These are phyloP conservation scores for Ctenoplectra terminalis DNA, from an alignment of 1,140 invertebrate genomes.

Conservation along the genomic window DNA sequence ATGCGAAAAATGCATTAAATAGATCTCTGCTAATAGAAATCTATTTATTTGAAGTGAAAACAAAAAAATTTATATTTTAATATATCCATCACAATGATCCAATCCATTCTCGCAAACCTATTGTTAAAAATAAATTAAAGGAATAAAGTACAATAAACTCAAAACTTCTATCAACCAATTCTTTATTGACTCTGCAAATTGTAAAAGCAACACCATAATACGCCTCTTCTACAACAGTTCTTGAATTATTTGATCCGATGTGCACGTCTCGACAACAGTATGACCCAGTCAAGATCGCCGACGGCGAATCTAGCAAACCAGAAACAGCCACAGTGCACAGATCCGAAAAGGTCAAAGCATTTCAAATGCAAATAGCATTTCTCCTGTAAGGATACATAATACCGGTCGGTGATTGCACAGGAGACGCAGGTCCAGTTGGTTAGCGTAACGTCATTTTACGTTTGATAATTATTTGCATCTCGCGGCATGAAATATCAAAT, in stretches of 20 bases:
- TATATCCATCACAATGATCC: no score
- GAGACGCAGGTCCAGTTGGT: conserved; percentile 18
- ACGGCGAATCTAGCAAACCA: conserved; percentile 20
- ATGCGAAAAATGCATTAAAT: no score
- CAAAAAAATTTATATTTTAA: no score
- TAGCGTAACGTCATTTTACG: conserved; percentile 31
- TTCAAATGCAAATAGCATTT: conserved; percentile 71
- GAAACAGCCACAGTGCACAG: conserved; percentile 6
- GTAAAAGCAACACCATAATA: not conserved
- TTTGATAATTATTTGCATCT: conserved; percentile 57
- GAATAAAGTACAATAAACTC: no score
- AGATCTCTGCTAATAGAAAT: no score
- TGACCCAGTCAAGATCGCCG: conserved; percentile 43
- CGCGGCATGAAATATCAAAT: conserved; percentile 39
- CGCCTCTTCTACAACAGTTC: not conserved
- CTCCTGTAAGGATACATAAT: conserved; percentile 48
- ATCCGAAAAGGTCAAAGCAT: conserved; percentile 68
- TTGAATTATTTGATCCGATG: not conserved
- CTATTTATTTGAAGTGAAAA: no score
- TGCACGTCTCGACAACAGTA: no score
- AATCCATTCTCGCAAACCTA: no score
- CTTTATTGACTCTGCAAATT: no score
- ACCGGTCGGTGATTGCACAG: conserved; percentile 46
- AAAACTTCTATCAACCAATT: no score
- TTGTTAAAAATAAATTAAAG: no score